These are phyloP conservation scores for Myodes glareolus DNA, from an alignment of 2,113 vertebrate genomes.

Conservation along the genomic window DNA sequence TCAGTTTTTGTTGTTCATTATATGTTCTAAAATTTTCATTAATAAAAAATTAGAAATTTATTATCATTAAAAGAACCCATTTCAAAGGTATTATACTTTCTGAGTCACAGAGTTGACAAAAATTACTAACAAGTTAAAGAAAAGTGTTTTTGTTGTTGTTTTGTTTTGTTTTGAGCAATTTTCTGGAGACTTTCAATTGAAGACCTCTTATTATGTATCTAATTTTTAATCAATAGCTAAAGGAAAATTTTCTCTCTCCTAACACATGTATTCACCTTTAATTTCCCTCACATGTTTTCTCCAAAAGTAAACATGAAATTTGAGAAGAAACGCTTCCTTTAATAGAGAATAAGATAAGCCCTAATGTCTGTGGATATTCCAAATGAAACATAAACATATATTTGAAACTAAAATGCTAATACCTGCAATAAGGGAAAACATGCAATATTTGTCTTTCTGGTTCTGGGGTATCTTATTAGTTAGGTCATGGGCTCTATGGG, in stretches of 20 bases:
- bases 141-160: neutral
- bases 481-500: neutral
- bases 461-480: neutral
- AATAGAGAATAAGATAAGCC: neutral
- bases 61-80: neutral
- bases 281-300: neutral
- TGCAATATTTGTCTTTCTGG: neutral
- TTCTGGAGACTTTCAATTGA: neutral
- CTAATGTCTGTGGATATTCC: neutral
- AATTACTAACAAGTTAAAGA: neutral
- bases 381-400: neutral
- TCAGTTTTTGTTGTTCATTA: neutral
- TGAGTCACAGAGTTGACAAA: neutral
- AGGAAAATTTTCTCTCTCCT: neutral
- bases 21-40: conserved; percentile 22
- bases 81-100: conserved; percentile 11
- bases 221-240: neutral
- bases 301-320: neutral
- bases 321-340: neutral
- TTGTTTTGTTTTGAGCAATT: neutral
- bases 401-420: neutral
- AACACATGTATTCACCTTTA: neutral
- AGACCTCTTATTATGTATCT: neutral
- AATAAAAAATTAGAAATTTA: neutral
- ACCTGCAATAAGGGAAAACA: neutral